Conservation (phyloP, 2,888 invertebrate genomes). For the Drosophila eohydei region DNA sequence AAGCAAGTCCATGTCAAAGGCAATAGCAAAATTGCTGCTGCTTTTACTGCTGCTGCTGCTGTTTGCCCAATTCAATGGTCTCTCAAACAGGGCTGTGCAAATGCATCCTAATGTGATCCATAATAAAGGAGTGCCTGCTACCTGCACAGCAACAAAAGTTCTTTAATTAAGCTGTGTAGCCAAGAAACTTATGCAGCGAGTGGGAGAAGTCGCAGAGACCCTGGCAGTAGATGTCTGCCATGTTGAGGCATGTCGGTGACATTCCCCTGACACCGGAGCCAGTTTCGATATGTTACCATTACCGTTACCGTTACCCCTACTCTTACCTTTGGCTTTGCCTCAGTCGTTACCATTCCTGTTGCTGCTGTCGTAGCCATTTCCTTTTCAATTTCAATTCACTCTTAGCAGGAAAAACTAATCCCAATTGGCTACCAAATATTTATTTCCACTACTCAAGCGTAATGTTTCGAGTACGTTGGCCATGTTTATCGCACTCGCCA, state of each 20-base stretch:
- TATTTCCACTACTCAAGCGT: conserved; percentile 76
- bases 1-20: conserved; percentile 57
- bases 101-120: conserved; percentile 73
- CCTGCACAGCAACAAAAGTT: conserved; percentile 54
- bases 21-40: conserved; percentile 46
- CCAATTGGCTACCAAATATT: conserved; percentile 78
- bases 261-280: conserved; percentile 69
- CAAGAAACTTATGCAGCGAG: conserved; percentile 37
- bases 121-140: conserved; percentile 58
- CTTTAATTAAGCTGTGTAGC: conserved; percentile 73
- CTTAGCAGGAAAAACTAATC: conserved; percentile 64
- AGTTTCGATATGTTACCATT: conserved; percentile 40
- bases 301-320: conserved; percentile 2
- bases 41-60: conserved; percentile 30
- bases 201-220: not conserved
- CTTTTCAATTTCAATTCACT: conserved; percentile 75
- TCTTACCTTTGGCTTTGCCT: not conserved
- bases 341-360: conserved; percentile 26
- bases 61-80: conserved; percentile 19
- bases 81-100: conserved; percentile 33
- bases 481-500: conserved; percentile 70
- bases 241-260: conserved; percentile 59
- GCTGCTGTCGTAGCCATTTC: conserved; percentile 27
- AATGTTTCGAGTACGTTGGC: conserved; percentile 55
- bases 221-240: conserved; percentile 32